Base-by-base conservation (phyloP, 2,113 vertebrate species). In the Aleadryas rufinucha region DNA sequence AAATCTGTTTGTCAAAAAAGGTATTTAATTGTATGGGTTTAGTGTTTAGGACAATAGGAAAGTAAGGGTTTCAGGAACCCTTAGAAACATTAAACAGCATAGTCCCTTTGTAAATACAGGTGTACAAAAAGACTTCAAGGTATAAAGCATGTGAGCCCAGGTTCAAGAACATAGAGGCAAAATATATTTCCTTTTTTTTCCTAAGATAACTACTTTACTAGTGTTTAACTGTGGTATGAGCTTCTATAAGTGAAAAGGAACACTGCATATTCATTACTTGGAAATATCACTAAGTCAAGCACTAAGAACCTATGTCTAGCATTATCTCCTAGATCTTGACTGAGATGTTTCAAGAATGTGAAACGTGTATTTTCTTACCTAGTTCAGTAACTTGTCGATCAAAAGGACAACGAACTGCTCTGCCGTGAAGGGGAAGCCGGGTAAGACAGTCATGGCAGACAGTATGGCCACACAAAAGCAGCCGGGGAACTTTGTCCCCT, bases 381-480 rank as follows among this genome's bases (percentile, higher is more conserved):
- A 99, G 96, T 75, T 99, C 99, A 45, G 99, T 99, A 95, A 99
- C 99, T 97, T 99, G 99, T 83, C 99, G 98, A 98, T 99, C 99
- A 85, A 99, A 99, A 77, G 99, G 99, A 96, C 99, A 99, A 86
- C 99, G 99, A 69, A 99, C 98, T 22, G 99, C 99, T 97, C 99
- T 97, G 72, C 99, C 99, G 30, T 99, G 99, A 30, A 99, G 98
- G 59, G 99, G 99, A 68, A 99, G 97, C 64, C 99, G 98, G 45
- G 99, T 99, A 8, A 99, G 98, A 89, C 99, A 99, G 83, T 99
- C 99, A 57, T 99, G 99, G 94, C 99, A 99, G 69, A 99, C 99
- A 0, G 99, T 99, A 93, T 99, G 99, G 44, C 99, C 99, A 72
- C 99, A 99, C 44, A 99, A 98, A 94, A 99, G 97, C 41, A 99